Evolutionary conservation across 2,888 invertebrate species (phyloP).

Genomic region (Oxytorus armatus): DNA sequence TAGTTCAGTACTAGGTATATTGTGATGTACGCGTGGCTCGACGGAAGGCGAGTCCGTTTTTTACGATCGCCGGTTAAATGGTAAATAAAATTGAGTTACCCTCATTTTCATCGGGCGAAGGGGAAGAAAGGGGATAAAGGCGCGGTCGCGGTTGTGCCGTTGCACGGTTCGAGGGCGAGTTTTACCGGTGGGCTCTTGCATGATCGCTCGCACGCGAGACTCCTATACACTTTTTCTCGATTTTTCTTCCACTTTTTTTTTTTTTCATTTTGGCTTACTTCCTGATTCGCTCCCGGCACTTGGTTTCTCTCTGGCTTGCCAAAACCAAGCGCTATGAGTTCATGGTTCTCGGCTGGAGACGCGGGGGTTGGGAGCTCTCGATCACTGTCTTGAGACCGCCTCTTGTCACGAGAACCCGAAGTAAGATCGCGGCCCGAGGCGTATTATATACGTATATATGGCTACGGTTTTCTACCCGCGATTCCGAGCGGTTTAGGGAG

Average conservation of each 20-base stretch:
- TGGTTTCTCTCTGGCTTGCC: not conserved
- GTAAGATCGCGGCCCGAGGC: constrained; percentile 43
- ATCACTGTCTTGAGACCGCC: constrained; percentile 79
- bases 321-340: constrained; percentile 25
- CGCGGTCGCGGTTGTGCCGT: constrained; percentile 23
- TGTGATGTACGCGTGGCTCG: constrained; percentile 27
- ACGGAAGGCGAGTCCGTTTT: constrained; percentile 46
- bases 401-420: constrained; percentile 75
- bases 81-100: constrained; percentile 65
- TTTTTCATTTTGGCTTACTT: constrained; percentile 45
- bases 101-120: constrained; percentile 34
- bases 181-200: constrained; percentile 23
- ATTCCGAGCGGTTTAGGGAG: constrained; percentile 50
- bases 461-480: constrained; percentile 2
- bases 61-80: constrained; percentile 50
- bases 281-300: constrained; percentile 29
- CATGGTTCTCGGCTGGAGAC: constrained; percentile 19
- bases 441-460: constrained; percentile 12
- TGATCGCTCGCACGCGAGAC: constrained; percentile 62
- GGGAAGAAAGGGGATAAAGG: not conserved
- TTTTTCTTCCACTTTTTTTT: constrained; percentile 43
- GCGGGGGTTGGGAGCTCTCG: constrained; percentile 71
- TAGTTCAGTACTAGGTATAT: not conserved
- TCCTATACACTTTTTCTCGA: constrained; percentile 18
- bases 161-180: constrained; percentile 19